Base-by-base conservation (phyloP, 2,888 invertebrate genomes). In the Sisyra nigra region DNA sequence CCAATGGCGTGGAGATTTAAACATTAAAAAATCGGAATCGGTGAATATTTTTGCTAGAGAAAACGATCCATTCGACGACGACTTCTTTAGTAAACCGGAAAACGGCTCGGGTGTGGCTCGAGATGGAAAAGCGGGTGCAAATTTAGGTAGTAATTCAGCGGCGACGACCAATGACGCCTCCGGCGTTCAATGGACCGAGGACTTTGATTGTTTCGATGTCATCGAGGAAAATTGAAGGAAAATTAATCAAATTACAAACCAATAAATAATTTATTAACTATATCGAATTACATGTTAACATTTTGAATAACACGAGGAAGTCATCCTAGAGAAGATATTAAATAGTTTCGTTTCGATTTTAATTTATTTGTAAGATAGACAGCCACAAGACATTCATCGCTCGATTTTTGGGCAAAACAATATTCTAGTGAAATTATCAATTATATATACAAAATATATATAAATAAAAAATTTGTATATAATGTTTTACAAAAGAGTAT, bases 31-130 rank as follows among this genome's bases (percentile, higher is more conserved):
- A 60, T 88, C 88, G 0, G 88, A 88, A 57, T 88, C 88, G 3
- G 80, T 88, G 7, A 88, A 89, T 61, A 91, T 91, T 53, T 91
- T 91, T 63, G 80, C 80, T 3, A 72, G 84, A 41, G 86, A 86
- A 55, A 74, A 74, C 37, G 89, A 91, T 64, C 91, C 91, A 2
- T 91, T 91, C 55, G 89, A 87, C 51, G 84, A 84, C 42, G 86
- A 87, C 51, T 89, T 89, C 63, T 91, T 91, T 57, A 77, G 56
- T 42, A 43, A 43, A 30, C 30, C 37, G n/a, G 43, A 38, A 17
- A 18, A 30, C 13, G 42, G 30, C 9, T 11, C 24, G 7, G 14
- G 24, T 11, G 19, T 24, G 14, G 14, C 8, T 15, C 30, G 40
- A 10, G 29, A 40, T n/a, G 6, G 34, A 9, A 39, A 17, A 17